phyloP scores from a whole-genome alignment of 2,888 invertebrate species.

The Pomacea canaliculata region DNA sequence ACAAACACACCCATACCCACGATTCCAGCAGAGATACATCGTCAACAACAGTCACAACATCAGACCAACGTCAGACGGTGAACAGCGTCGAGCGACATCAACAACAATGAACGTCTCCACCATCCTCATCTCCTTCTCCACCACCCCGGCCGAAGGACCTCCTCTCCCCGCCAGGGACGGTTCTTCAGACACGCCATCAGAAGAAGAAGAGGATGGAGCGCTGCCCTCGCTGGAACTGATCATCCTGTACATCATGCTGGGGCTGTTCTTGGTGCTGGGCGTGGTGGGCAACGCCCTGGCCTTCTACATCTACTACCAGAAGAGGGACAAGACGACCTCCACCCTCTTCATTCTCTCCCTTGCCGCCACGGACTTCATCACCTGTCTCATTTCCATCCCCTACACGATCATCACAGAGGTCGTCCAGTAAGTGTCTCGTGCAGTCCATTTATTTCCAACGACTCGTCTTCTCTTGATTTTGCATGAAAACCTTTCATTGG shows the following conservation, averaged over 20 bases:
- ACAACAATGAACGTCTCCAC: constrained; percentile 8
- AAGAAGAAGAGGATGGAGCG: neutral
- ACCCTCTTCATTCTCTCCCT: constrained; percentile 55
- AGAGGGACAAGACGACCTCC: constrained; percentile 55
- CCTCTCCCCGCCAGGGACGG: neutral
- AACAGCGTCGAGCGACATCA: neutral
- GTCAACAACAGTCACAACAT: too few species aligned
- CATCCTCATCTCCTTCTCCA: constrained; percentile 7
- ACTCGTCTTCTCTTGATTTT: too few species aligned
- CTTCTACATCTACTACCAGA: constrained; percentile 63
- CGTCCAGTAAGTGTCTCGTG: constrained; percentile 23
- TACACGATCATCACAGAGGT: constrained; percentile 43
- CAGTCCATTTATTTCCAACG: too few species aligned
- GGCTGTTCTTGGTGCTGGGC: constrained; percentile 36
- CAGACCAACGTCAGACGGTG: too few species aligned
- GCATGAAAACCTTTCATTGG: too few species aligned
- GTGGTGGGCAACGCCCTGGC: constrained; percentile 65
- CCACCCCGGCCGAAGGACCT: neutral
- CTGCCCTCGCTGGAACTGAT: constrained; percentile 1
- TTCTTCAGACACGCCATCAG: neutral
- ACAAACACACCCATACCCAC: too few species aligned
- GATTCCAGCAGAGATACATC: too few species aligned
- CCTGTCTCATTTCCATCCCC: constrained; percentile 43
- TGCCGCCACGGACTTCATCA: constrained; percentile 42
- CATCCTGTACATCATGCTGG: constrained; percentile 32